A percentile compares a stretch with the other conserved stretches of the same genome.
phyloP scores from a whole-genome alignment of 53 echinoderm and acorn worm species.

The Astropecten irregularis region DNA sequence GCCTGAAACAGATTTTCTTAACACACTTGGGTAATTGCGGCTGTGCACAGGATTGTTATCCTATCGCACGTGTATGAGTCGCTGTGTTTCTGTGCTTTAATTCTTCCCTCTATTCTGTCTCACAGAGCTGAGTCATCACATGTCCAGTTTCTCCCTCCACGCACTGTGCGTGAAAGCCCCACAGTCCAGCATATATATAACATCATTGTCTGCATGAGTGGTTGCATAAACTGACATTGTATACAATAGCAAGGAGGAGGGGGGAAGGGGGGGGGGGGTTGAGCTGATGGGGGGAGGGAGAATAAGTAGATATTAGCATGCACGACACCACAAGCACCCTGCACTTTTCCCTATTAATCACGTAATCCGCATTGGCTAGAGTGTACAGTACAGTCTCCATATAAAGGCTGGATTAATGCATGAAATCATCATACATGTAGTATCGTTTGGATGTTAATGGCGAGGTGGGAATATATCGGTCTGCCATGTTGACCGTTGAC shows the following conservation, averaged over 20 bases:
- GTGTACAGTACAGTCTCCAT: no score
- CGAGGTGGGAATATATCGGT: no score
- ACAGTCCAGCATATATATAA: neutral
- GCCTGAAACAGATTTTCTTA: neutral
- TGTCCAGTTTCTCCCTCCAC: no score
- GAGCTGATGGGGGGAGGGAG: neutral
- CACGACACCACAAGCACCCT: neutral
- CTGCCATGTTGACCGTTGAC: no score
- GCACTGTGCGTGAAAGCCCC: neutral
- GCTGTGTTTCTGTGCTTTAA: no score
- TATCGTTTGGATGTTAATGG: no score
- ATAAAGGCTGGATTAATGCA: no score
- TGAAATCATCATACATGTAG: no score
- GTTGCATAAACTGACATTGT: conserved; percentile 48
- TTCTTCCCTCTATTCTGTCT: neutral
- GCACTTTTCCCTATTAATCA: conserved; percentile 34
- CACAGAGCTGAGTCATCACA: conserved; percentile 22
- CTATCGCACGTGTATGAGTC: no score
- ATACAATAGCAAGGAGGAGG: conserved; percentile 11
- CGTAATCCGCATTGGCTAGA: neutral
- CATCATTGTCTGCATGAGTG: conserved; percentile 54
- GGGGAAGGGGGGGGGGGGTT: no score
- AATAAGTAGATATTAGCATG: conserved; percentile 10
- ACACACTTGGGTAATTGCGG: no score
- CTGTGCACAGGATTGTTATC: no score